phyloP scores from a whole-genome alignment of 2,797 vertebrate genomes.

The Sebastes vulpes region DNA sequence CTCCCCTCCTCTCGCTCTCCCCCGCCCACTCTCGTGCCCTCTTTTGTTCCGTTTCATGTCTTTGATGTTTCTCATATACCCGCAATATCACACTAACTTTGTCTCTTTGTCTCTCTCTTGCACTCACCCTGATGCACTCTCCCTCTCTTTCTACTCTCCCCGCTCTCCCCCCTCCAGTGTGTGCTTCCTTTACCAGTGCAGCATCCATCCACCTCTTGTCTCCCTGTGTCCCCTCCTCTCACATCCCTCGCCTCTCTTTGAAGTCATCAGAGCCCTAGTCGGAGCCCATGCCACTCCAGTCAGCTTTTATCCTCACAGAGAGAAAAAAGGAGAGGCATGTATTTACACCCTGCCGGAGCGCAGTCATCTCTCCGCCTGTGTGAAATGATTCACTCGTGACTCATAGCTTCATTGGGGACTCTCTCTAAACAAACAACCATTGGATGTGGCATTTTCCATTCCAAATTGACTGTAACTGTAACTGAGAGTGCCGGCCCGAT shows the following conservation, averaged over 20 bases:
- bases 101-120: conserved; percentile 50
- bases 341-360: conserved; percentile 67
- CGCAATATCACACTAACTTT: conserved; percentile 68
- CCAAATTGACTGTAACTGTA: conserved; percentile 69
- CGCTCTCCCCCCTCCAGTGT: background rate
- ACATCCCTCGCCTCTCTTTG: conserved; percentile 74
- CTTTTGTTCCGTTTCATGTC: conserved; percentile 70
- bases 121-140: conserved; percentile 36
- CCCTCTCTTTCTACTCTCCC: conserved; percentile 3
- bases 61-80: conserved; percentile 74
- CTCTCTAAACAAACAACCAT: conserved; percentile 74
- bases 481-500: conserved; percentile 61
- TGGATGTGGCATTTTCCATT: conserved; percentile 65
- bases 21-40: conserved; percentile 48
- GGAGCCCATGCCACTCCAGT: conserved; percentile 68
- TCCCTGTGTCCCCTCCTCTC: conserved; percentile 60
- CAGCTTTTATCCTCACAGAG: conserved; percentile 77
- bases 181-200: conserved; percentile 38
- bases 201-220: conserved; percentile 65
- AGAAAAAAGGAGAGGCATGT: conserved; percentile 59
- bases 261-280: conserved; percentile 76
- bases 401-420: conserved; percentile 77
- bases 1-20: background rate
- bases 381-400: conserved; percentile 79
- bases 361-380: conserved; percentile 75